Evolutionary conservation across 1,140 invertebrate species (phyloP).

Genomic region (Scylla paramamosain): DNA sequence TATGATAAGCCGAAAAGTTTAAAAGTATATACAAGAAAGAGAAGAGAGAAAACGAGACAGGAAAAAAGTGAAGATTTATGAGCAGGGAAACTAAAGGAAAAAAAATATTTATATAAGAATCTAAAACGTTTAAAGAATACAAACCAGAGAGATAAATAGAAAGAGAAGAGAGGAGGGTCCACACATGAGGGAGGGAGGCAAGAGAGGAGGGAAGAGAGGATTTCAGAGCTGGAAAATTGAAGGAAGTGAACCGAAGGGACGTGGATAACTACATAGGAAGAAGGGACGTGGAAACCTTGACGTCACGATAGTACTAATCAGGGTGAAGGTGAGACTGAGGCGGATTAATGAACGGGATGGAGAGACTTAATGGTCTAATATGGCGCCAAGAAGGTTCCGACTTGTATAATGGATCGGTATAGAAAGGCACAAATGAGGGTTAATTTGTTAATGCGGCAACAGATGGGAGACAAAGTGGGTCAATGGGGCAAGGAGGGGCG

Average conservation of each 20-base stretch:
- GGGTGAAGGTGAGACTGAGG: neutral
- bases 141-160: no score
- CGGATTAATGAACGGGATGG: neutral
- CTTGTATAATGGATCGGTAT: neutral
- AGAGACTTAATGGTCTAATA: neutral
- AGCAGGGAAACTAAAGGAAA: no score
- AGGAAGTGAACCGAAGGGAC: neutral
- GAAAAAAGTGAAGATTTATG: no score
- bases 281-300: neutral
- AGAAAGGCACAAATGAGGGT: constrained; percentile 21
- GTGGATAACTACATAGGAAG: neutral
- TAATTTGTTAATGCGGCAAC: neutral
- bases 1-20: no score
- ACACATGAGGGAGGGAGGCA: no score
- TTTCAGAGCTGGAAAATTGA: neutral
- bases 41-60: no score
- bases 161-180: no score
- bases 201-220: neutral
- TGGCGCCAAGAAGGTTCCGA: neutral
- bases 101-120: no score
- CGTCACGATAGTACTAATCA: neutral
- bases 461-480: constrained; percentile 8
- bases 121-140: no score
- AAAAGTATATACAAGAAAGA: no score
- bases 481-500: neutral